Conservation (phyloP, 2,113 vertebrate genomes). For the Lathamus discolor region DNA sequence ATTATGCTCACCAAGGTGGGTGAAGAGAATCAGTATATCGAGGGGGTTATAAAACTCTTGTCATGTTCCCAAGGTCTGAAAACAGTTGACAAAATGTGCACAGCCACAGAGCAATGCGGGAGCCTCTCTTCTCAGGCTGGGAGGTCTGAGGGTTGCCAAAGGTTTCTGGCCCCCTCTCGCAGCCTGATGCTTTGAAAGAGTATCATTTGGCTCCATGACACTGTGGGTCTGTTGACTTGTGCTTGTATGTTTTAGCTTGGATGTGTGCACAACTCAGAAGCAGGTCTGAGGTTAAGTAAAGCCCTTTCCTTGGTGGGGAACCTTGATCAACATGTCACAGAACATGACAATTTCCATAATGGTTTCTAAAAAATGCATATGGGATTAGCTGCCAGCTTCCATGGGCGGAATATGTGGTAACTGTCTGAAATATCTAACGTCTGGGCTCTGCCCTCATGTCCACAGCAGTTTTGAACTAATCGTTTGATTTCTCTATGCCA, state of each 20-base stretch:
- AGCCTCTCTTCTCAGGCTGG: constrained; percentile 30
- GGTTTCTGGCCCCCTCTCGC: constrained; percentile 20
- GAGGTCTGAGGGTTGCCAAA: constrained; percentile 56
- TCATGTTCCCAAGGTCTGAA: not conserved
- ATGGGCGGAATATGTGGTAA: not conserved
- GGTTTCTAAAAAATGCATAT: constrained; percentile 26
- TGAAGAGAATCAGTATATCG: not conserved
- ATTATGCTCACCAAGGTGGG: fast-evolving
- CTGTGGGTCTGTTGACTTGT: constrained; percentile 6
- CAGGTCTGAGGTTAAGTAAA: constrained; percentile 57
- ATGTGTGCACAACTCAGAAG: constrained; percentile 25
- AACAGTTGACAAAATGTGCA: not conserved
- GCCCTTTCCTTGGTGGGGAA: not conserved
- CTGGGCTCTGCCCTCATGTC: not conserved
- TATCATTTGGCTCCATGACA: constrained; percentile 41
- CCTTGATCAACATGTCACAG: constrained; percentile 35
- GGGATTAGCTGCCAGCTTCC: constrained; percentile 13
- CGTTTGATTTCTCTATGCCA: not conserved
- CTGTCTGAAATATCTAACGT: constrained; percentile 18
- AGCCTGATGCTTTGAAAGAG: constrained; percentile 12
- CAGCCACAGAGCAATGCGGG: not conserved
- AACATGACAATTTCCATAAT: constrained; percentile 46
- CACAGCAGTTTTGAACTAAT: constrained; percentile 1
- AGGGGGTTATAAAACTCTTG: not conserved
- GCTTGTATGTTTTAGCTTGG: constrained; percentile 18